Evolutionary conservation across 64 coral and sea anemone species (phyloP).

Genomic region (Orbicella faveolata): DNA sequence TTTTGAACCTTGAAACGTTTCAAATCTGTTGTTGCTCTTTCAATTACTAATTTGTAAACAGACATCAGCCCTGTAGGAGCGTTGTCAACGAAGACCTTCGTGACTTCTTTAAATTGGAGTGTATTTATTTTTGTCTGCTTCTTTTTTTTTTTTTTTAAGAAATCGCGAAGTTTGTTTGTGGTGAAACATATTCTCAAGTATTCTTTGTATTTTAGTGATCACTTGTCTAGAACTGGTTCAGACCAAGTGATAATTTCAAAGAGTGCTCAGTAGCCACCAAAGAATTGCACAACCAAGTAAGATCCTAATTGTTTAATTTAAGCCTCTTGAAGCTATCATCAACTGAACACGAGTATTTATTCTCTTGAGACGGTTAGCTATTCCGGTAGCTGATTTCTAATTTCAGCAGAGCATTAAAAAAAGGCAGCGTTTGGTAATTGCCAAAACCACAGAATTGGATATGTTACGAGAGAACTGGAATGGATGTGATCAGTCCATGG

Average conservation of each 20-base stretch:
- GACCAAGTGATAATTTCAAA: background rate
- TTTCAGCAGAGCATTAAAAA: background rate
- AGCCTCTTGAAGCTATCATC: slow-evolving; percentile 6
- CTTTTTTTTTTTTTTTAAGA: background rate
- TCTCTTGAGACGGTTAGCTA: background rate
- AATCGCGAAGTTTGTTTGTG: background rate
- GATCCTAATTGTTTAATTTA: background rate
- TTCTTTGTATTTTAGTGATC: too few species aligned
- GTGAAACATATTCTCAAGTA: too few species aligned
- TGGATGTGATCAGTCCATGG: background rate
- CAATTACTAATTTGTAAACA: background rate
- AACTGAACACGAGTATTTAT: background rate
- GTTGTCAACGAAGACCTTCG: background rate
- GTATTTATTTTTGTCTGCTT: background rate
- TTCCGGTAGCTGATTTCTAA: background rate
- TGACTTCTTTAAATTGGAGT: background rate
- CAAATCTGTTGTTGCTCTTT: background rate
- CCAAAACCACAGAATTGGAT: slow-evolving; percentile 28
- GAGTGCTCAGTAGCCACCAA: background rate
- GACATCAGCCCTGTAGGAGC: background rate
- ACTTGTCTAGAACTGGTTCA: too few species aligned
- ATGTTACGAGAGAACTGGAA: background rate
- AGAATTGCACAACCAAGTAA: background rate
- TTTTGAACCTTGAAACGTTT: background rate
- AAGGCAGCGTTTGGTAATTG: background rate